Evolutionary conservation across 35 echinoderm and acorn worm species (phyloP).

Genomic region (Patiria miniata): DNA sequence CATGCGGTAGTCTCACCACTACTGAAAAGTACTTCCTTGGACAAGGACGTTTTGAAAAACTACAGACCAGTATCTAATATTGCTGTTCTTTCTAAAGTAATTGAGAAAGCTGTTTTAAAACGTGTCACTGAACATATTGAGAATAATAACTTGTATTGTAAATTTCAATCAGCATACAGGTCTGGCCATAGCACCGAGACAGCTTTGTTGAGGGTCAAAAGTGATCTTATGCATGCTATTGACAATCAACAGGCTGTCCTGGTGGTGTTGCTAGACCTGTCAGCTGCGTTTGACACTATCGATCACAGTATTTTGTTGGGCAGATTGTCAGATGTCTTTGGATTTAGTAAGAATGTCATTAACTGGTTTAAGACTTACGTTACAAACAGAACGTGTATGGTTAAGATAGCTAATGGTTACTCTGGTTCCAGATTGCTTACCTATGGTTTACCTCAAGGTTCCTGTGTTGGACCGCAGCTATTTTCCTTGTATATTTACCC

Average conservation of each 20-base stretch:
- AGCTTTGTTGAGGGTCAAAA: no score
- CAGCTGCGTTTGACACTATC: no score
- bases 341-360: no score
- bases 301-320: no score
- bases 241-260: not conserved
- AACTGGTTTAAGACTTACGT: no score
- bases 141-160: conserved; percentile 13
- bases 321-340: no score
- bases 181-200: not conserved
- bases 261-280: not conserved
- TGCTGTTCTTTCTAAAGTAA: conserved; percentile 31
- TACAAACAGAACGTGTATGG: no score
- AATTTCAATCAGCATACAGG: not conserved
- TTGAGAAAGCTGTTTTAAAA: conserved; percentile 2
- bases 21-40: conserved; percentile 46
- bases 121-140: not conserved
- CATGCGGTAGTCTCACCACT: conserved; percentile 32
- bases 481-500: no score
- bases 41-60: conserved; percentile 24
- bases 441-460: no score
- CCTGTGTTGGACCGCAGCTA: no score
- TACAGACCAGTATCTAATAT: conserved; percentile 65
- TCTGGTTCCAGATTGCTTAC: no score
- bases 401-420: no score
- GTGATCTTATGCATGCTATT: not conserved